Conservation (phyloP, 2,888 invertebrate species). For the Cosmorhoe ocellata region DNA sequence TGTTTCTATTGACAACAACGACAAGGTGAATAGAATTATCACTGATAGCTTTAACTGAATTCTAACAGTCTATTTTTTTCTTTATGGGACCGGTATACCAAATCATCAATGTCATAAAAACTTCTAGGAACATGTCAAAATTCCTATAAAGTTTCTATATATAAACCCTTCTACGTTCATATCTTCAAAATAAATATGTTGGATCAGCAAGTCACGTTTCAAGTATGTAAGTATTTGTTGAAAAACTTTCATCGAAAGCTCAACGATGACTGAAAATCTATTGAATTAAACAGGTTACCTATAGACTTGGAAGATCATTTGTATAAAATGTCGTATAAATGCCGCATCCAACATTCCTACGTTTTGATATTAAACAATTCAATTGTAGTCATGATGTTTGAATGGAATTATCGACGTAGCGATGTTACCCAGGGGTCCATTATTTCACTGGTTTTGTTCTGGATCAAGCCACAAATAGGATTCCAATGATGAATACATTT, state of each 20-base stretch:
- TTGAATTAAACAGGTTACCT: no score
- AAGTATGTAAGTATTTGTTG: not conserved
- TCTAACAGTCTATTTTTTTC: no score
- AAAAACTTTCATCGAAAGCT: not conserved
- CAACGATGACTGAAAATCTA: not conserved
- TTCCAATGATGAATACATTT: slow-evolving; percentile 5
- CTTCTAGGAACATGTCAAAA: no score
- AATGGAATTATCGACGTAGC: slow-evolving; percentile 26
- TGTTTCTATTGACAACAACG: no score
- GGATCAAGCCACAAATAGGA: slow-evolving; percentile 9
- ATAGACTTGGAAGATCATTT: no score
- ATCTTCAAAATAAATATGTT: slow-evolving; percentile 18
- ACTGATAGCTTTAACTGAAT: no score
- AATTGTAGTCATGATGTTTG: slow-evolving; percentile 14
- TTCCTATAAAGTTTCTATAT: no score
- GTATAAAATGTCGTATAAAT: not conserved
- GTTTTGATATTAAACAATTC: slow-evolving; percentile 9
- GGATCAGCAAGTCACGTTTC: slow-evolving; percentile 8
- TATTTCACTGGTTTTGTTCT: slow-evolving; percentile 10
- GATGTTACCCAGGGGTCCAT: slow-evolving; percentile 14
- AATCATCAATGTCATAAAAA: no score
- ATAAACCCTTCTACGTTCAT: no score
- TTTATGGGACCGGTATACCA: no score
- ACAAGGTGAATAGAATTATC: no score
- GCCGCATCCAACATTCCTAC: slow-evolving; percentile 3